Conservation (phyloP, 1,140 invertebrate species). For the Drosophila pachea region DNA sequence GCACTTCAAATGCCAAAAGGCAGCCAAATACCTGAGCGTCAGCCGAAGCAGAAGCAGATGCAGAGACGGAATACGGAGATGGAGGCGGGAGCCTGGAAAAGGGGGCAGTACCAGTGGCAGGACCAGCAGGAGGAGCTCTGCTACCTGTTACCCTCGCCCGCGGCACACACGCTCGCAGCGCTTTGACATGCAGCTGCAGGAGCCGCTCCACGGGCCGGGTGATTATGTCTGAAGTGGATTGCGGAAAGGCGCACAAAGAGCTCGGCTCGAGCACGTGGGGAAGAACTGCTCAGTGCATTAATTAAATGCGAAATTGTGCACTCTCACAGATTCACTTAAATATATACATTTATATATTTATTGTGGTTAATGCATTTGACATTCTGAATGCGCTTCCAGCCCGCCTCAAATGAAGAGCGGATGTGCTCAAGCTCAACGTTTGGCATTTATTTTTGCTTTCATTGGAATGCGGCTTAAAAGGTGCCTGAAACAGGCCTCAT, state of each 20-base stretch:
- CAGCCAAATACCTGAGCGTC: constrained; percentile 51
- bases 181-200: constrained; percentile 51
- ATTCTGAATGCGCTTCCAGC: constrained; percentile 12
- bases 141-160: too few relatives aligned
- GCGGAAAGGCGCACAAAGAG: constrained; percentile 14
- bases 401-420: constrained; percentile 17
- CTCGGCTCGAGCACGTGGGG: constrained; percentile 34
- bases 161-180: constrained; percentile 54
- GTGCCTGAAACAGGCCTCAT: background rate
- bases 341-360: constrained; percentile 32
- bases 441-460: background rate
- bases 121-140: too few relatives aligned
- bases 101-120: too few relatives aligned
- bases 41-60: constrained; percentile 1
- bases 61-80: background rate
- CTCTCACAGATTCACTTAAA: constrained; percentile 7
- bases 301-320: constrained; percentile 59
- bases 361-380: constrained; percentile 31
- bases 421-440: constrained; percentile 6
- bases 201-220: background rate
- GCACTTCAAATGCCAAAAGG: constrained; percentile 61
- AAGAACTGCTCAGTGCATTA: constrained; percentile 59
- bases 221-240: constrained; percentile 66
- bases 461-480: background rate
- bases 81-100: too few relatives aligned